These are phyloP conservation scores for Zoanthus sociatus DNA, from an alignment of 92 coral and sea anemone genomes.

Conservation along the genomic window DNA sequence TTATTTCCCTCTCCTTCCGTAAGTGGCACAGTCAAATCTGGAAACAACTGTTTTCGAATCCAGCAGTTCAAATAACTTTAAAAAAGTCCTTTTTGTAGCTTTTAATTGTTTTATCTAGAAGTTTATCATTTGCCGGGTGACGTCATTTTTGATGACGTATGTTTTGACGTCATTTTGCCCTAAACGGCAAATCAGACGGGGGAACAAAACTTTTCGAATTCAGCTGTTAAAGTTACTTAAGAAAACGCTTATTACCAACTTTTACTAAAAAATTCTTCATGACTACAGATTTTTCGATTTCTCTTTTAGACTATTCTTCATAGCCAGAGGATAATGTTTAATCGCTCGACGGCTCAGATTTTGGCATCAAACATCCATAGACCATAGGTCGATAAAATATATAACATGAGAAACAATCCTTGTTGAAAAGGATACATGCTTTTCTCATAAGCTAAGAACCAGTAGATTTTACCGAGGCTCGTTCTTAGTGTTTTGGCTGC, in stretches of 20 bases:
- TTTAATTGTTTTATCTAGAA: conserved; percentile 6
- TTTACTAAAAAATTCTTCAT: not conserved
- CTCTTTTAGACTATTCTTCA: not conserved
- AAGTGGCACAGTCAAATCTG: not conserved
- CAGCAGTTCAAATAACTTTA: conserved; percentile 5
- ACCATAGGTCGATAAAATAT: no score
- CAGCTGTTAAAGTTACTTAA: not conserved
- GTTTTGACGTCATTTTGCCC: not conserved
- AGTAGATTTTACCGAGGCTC: no score
- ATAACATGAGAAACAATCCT: no score
- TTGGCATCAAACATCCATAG: no score
- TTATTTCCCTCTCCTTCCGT: not conserved
- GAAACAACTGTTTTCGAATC: not conserved
- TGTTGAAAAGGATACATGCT: no score
- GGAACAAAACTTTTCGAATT: conserved; percentile 19
- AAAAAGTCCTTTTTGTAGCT: conserved; percentile 13
- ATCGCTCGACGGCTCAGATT: no score
- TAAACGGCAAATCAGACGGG: conserved; percentile 12
- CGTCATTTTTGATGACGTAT: not conserved
- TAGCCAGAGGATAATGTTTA: no score
- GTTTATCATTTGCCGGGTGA: conserved; percentile 1
- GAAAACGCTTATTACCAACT: not conserved
- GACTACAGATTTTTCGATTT: no score
- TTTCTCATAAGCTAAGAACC: no score
- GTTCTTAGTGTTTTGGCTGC: no score